Conservation (phyloP, 2,797 vertebrate genomes). For the Neosilurus mollespiculum region DNA sequence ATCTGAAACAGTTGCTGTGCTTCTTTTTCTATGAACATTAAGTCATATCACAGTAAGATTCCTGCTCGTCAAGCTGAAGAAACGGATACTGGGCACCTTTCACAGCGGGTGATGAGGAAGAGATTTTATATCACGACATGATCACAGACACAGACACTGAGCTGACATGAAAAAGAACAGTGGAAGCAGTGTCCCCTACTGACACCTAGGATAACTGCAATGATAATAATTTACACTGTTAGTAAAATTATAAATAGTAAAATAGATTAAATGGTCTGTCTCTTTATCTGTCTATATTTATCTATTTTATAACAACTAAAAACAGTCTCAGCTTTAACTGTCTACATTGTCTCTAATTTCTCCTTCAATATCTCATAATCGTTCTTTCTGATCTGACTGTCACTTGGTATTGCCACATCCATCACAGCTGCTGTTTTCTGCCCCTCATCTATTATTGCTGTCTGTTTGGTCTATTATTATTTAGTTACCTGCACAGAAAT, state of each 20-base stretch:
- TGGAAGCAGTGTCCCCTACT: constrained; percentile 76
- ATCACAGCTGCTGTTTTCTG: background rate
- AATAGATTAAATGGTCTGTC: background rate
- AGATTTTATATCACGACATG: constrained; percentile 52
- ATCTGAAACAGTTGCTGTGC: too few species aligned
- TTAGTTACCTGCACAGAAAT: constrained; percentile 17
- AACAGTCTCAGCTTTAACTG: background rate
- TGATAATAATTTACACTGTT: constrained; percentile 25
- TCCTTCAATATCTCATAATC: constrained; percentile 4
- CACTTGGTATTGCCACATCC: constrained; percentile 22
- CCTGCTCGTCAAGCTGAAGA: constrained; percentile 3
- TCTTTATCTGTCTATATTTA: background rate
- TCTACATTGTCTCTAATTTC: background rate
- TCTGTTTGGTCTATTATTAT: constrained; percentile 22
- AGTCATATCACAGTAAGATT: background rate
- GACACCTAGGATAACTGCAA: constrained; percentile 48
- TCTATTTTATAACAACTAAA: background rate
- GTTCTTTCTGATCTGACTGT: background rate
- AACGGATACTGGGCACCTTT: constrained; percentile 71
- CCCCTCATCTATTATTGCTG: constrained; percentile 23
- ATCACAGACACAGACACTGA: constrained; percentile 20
- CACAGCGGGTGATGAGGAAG: constrained; percentile 68
- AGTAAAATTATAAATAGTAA: background rate
- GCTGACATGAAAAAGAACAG: constrained; percentile 7
- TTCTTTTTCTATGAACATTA: background rate